Percentiles rank a stretch among this genome's conserved stretches.
These are phyloP conservation scores for Thripadectes ignobilis DNA, from an alignment of 2,797 vertebrate species.

Conservation along the genomic window DNA sequence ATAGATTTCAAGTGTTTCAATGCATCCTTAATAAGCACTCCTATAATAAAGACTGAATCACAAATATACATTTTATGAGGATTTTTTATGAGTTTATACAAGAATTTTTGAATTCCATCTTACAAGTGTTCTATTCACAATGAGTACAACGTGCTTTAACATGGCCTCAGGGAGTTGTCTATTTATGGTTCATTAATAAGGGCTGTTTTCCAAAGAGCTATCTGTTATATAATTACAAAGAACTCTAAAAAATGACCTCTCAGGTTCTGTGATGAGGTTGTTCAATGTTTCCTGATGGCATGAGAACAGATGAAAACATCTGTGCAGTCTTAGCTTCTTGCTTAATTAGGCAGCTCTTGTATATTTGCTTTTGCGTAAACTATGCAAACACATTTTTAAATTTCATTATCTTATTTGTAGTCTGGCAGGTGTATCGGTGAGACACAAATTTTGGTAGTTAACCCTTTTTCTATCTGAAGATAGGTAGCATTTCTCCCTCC, in stretches of 20 bases:
- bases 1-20: neutral
- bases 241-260: conserved; percentile 18
- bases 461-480: neutral
- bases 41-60: conserved; percentile 2
- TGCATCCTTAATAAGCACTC: neutral
- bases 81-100: neutral
- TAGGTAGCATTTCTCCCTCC: neutral
- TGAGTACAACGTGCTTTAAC: neutral
- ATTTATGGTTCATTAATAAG: conserved; percentile 69
- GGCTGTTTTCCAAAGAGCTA: conserved; percentile 44
- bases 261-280: neutral
- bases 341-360: neutral
- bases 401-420: neutral
- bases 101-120: conserved; percentile 3
- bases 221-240: conserved; percentile 61
- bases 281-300: neutral
- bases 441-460: conserved; percentile 7
- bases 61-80: conserved; percentile 3
- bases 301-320: conserved; percentile 16
- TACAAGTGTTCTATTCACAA: conserved; percentile 1
- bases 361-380: conserved; percentile 56
- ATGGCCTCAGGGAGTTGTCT: neutral
- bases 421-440: neutral
- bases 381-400: neutral
- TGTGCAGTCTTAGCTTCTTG: neutral